These are phyloP conservation scores for Polietes domitor DNA, from an alignment of 2,888 invertebrate species.

Conservation along the genomic window DNA sequence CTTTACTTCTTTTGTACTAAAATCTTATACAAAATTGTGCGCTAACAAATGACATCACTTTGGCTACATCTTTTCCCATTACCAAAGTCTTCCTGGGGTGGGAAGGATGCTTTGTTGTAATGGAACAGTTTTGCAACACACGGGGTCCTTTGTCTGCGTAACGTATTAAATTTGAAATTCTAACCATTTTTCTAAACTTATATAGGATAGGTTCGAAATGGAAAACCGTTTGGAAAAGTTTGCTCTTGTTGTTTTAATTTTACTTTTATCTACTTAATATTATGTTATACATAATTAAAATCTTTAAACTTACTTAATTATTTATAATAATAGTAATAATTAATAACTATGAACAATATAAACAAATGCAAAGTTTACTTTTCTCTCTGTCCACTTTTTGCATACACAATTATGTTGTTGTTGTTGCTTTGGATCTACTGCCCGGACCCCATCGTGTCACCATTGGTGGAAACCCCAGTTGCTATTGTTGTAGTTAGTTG, in stretches of 20 bases:
- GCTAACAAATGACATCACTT: no score
- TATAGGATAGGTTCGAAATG: conserved; percentile 31
- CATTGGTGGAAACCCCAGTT: conserved; percentile 40
- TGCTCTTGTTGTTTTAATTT: conserved; percentile 52
- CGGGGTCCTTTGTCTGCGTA: not conserved
- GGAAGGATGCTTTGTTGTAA: no score
- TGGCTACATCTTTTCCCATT: no score
- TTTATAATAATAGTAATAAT: conserved; percentile 63
- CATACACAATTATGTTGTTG: conserved; percentile 41
- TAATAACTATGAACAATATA: conserved; percentile 68
- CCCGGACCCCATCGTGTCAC: conserved; percentile 36
- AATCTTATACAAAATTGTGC: no score
- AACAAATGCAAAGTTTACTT: conserved; percentile 68
- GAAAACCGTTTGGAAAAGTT: conserved; percentile 37
- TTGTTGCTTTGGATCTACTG: not conserved
- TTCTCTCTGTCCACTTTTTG: conserved; percentile 33
- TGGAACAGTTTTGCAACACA: not conserved
- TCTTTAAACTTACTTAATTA: conserved; percentile 66
- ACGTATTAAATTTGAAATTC: not conserved
- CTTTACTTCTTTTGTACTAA: no score
- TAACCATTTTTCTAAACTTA: conserved; percentile 27
- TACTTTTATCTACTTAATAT: conserved; percentile 67
- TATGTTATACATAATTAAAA: conserved; percentile 68
- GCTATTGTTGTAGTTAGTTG: conserved; percentile 24
- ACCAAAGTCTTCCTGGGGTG: no score